Evolutionary conservation across 2,113 vertebrate species (phyloP).

Genomic region (Pionites leucogaster): DNA sequence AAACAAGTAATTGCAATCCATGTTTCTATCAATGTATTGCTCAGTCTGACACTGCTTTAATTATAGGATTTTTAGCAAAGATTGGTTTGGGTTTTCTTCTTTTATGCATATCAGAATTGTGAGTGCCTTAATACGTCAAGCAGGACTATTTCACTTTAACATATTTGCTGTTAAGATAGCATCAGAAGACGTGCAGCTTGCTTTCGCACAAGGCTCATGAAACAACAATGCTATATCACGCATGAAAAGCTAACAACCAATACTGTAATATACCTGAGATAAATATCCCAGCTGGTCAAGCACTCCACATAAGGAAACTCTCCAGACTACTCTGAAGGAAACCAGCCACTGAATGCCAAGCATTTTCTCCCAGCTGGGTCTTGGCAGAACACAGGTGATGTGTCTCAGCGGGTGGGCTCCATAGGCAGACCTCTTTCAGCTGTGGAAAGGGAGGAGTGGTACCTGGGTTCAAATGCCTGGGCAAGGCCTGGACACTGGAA

Average conservation of each 20-base stretch:
- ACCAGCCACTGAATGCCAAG: background rate
- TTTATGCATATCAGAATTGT: background rate
- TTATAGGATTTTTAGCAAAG: background rate
- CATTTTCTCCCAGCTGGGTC: background rate
- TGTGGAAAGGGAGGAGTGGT: background rate
- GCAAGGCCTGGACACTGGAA: background rate
- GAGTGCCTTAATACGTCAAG: background rate
- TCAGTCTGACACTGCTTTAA: background rate
- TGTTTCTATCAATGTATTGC: background rate
- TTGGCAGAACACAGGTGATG: background rate
- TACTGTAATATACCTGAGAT: background rate
- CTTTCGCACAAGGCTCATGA: background rate
- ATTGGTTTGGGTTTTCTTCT: background rate
- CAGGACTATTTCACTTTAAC: background rate
- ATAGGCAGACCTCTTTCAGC: background rate
- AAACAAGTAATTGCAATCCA: background rate
- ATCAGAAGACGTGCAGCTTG: background rate
- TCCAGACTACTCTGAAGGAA: background rate
- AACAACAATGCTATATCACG: background rate
- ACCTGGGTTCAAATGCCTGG: background rate
- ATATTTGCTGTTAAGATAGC: background rate
- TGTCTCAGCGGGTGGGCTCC: background rate
- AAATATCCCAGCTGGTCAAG: background rate
- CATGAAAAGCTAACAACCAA: background rate
- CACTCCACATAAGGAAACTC: background rate